These are phyloP conservation scores for Actinia equina DNA, from an alignment of 64 coral and sea anemone species.

Conservation along the genomic window DNA sequence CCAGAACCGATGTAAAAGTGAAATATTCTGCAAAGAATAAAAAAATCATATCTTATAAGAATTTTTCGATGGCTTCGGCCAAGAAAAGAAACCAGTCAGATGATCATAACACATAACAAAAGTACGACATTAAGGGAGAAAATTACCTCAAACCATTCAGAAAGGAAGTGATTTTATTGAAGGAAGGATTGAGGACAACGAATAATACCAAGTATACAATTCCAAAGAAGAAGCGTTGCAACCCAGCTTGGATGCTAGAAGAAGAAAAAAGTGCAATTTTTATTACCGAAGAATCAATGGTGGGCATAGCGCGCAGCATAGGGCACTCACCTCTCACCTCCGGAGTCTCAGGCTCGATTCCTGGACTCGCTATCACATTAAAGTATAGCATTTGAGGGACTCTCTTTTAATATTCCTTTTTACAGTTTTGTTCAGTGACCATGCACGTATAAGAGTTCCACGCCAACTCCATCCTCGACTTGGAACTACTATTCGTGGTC, in stretches of 20 bases:
- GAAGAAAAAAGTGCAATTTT: background rate
- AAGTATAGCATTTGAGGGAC: background rate
- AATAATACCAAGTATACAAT: constrained; percentile 28
- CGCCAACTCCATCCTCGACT: no score
- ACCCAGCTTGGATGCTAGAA: constrained; percentile 19
- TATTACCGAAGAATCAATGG: no score
- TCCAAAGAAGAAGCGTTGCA: constrained; percentile 15
- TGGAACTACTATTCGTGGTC: no score
- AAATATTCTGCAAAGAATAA: constrained; percentile 43
- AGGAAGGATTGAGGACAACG: constrained; percentile 7
- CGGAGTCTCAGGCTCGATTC: no score
- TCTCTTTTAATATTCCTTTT: no score
- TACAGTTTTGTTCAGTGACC: no score
- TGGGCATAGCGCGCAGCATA: no score
- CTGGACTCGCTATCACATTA: background rate
- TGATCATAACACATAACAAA: background rate
- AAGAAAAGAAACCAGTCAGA: background rate
- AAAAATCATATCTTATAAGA: no score
- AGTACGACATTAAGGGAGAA: background rate
- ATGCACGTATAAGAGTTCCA: no score
- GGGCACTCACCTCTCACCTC: no score
- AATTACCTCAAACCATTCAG: constrained; percentile 38
- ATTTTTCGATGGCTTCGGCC: no score
- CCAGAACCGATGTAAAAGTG: constrained; percentile 31
- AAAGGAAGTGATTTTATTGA: constrained; percentile 27